These are phyloP conservation scores for Neomorphus geoffroyi DNA, from an alignment of 2,797 vertebrate genomes.

Conservation along the genomic window DNA sequence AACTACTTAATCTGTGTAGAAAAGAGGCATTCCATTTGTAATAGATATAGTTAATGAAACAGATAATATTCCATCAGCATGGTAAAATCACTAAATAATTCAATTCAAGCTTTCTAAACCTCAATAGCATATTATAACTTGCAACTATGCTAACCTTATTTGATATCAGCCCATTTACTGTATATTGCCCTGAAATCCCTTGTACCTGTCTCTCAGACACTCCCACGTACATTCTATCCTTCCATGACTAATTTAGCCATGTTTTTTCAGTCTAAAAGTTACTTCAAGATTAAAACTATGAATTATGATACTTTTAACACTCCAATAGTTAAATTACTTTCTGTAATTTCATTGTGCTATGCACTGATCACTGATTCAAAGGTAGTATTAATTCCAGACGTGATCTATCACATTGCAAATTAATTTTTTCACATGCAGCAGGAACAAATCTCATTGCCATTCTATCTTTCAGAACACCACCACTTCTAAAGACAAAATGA, in stretches of 20 bases:
- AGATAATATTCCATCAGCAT: neutral
- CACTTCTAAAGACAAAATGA: neutral
- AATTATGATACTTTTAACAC: neutral
- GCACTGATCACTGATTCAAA: neutral
- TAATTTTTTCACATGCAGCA: neutral
- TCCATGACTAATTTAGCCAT: neutral
- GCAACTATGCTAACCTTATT: neutral
- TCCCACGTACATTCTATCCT: neutral
- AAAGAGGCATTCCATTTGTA: neutral
- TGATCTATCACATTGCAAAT: neutral
- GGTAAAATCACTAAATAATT: conserved; percentile 4
- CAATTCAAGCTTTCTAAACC: neutral
- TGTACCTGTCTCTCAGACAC: neutral
- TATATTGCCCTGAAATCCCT: neutral
- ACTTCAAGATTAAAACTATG: neutral
- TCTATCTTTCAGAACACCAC: neutral
- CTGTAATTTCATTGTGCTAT: neutral
- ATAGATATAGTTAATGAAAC: neutral
- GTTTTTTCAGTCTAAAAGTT: neutral
- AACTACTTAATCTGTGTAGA: neutral
- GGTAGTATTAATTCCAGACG: neutral
- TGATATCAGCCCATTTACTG: neutral
- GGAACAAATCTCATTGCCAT: neutral
- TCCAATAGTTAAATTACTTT: neutral
- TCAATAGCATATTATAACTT: neutral